Evolutionary conservation across 2,888 invertebrate genomes (phyloP), one percentile per base, ranked within the genome.

Genomic region (Cryptus armator): DNA sequence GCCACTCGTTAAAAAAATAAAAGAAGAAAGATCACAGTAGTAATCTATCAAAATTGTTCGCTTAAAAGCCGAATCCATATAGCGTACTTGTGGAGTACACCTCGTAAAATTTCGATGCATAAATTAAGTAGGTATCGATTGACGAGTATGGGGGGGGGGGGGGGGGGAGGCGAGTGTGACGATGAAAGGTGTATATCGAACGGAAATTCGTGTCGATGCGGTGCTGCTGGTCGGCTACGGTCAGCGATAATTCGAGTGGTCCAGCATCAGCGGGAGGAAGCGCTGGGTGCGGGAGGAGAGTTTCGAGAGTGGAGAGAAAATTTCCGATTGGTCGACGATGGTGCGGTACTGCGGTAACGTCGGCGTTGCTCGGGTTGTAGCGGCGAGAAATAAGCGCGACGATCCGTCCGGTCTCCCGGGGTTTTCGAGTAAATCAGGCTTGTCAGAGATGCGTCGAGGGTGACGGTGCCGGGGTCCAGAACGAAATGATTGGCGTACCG

Each of bases 401-500:
- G 88, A 88, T 86, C 79, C 81, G 74, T 4, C 37, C 48, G 74
- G 75, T 86, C 89, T 83, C 85, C 68, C 75, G 88, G 85, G 86
- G 83, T 80, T 81, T 76, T 70, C 74, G 87, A 86, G 88, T 89
- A 90, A 89, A 90, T 90, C 90, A 90, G 87, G 84, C 84, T 83
- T 84, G 83, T 86, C 86, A 81, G 83, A 72, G 75, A 77, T 86
- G 86, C 82, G 86, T 86, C 83, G 81, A 59, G 81, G 86, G 81
- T 83, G 87, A 87, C 86, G 88, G 86, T 84, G 88, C 85, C 70
- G 2, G 37, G 87, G 71, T 83, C 86, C 84, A 76, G 87, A 89
- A 86, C 87, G 86, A 89, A 89, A 90, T 90, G 90, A 90, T 89
- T 88, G 90, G 87, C 87, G 87, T 84, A 82, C 76, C 83, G 84